Evolutionary conservation across 1,140 invertebrate genomes (phyloP), one percentile per base, ranked within the genome.

Genomic region (Neotoxoptera formosana): DNA sequence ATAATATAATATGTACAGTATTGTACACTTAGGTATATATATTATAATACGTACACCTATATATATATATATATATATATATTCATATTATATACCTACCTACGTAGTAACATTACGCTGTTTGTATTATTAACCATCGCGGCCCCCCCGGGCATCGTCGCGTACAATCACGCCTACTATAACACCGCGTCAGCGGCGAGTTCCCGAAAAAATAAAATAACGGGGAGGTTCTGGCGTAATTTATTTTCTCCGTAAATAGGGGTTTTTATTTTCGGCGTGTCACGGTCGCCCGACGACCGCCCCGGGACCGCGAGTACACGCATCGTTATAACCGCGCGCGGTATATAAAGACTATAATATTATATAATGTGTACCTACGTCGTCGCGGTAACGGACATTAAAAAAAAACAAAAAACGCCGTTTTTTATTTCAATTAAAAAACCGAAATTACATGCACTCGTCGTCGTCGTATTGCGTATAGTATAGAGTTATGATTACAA

Each of bases 361-460:
- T 36, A 81, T n/a, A n/a, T n/a, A n/a, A n/a, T n/a, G n/a, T 45
- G 47, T 53, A 53, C 14, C 14, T 51, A 53, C 51, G n/a, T 14
- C 60, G 23, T n/a, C 41, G 84, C 41, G n/a, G 47, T 86, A n/a
- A 87, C 84, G 84, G 6, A 53, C 51, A 23, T 21, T 53, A 7
- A 87, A 86, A 47, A 86, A 41, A n/a, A n/a, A n/a, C 25, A 30
- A 47, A n/a, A 47, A 47, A 11, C 84, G 41, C n/a, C 23, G 83
- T 86, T 86, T 87, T 87, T 86, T 48, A 25, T 84, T 87, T 87
- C 45, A 87, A 87, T 87, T 47, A 87, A 48, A 87, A 87, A 87
- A 41, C 41, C 11, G 25, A 47, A n/a, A 87, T 87, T 87, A 87
- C 17, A 87, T 48, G 48, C 45, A 87, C 30, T n/a, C 30, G 45